These are phyloP conservation scores for Tricholaema leucomelas DNA, from an alignment of 2,113 vertebrate genomes.

Conservation along the genomic window DNA sequence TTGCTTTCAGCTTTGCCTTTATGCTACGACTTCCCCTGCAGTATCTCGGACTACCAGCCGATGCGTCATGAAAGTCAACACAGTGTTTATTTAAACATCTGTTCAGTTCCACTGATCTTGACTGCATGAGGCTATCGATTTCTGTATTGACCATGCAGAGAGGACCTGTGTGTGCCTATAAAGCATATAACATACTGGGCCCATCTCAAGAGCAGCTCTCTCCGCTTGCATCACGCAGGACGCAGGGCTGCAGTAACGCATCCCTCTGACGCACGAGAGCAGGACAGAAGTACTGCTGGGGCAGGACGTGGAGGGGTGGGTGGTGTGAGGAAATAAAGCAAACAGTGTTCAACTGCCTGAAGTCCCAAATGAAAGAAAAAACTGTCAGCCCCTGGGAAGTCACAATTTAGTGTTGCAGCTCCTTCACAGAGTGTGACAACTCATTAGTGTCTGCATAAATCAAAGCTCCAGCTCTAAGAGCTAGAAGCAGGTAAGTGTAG, in stretches of 20 bases:
- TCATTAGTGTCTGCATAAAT: neutral
- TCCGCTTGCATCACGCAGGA: neutral
- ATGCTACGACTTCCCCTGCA: neutral
- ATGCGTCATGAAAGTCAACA: neutral
- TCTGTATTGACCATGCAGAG: neutral
- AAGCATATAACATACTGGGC: neutral
- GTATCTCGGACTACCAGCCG: neutral
- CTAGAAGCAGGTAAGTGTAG: neutral
- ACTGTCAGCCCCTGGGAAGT: neutral
- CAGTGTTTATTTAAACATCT: neutral
- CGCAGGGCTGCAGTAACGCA: neutral
- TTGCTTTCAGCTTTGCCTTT: neutral
- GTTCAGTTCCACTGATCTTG: neutral
- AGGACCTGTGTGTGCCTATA: neutral
- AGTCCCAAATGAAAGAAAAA: slow-evolving; percentile 10
- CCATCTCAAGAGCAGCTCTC: neutral
- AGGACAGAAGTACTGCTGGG: neutral
- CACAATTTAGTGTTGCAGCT: neutral
- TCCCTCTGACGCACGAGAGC: neutral
- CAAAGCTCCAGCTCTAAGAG: neutral
- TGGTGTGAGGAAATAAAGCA: slow-evolving; percentile 16
- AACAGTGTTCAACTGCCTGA: neutral
- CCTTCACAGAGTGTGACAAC: neutral
- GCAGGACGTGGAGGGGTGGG: neutral
- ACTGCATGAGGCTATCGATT: neutral